Conservation (phyloP, 2,113 vertebrate species). For the Acrocephalus arundinaceus region DNA sequence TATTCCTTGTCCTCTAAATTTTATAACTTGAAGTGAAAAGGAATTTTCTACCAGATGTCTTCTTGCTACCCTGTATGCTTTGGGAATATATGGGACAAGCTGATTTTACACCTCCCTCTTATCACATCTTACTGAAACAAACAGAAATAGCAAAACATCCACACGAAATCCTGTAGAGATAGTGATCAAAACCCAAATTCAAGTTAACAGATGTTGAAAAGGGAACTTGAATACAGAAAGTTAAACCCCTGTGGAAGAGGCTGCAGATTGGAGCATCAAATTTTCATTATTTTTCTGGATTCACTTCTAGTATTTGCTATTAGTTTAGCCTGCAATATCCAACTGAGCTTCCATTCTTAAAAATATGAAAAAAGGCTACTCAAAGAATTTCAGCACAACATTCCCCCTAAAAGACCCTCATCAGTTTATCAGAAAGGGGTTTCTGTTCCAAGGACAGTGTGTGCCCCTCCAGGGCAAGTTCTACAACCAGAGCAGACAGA, state of each 20-base stretch:
- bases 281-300: not conserved
- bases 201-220: not conserved
- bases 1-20: not conserved
- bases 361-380: not conserved
- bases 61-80: not conserved
- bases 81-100: not conserved
- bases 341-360: not conserved
- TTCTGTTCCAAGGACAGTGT: not conserved
- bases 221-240: not conserved
- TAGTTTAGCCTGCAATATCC: not conserved
- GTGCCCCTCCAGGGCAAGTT: not conserved
- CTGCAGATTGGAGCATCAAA: not conserved
- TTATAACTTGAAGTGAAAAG: not conserved
- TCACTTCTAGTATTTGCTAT: not conserved
- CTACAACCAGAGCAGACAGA: not conserved
- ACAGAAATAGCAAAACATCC: not conserved
- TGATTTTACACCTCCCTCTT: not conserved
- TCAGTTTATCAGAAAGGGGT: not conserved
- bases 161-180: not conserved
- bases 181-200: not conserved
- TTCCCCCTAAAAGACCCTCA: not conserved
- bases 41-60: not conserved
- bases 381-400: not conserved
- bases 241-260: not conserved
- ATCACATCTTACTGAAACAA: not conserved